phyloP scores from a whole-genome alignment of 2,113 vertebrate species.

The Myotis yumanensis region DNA sequence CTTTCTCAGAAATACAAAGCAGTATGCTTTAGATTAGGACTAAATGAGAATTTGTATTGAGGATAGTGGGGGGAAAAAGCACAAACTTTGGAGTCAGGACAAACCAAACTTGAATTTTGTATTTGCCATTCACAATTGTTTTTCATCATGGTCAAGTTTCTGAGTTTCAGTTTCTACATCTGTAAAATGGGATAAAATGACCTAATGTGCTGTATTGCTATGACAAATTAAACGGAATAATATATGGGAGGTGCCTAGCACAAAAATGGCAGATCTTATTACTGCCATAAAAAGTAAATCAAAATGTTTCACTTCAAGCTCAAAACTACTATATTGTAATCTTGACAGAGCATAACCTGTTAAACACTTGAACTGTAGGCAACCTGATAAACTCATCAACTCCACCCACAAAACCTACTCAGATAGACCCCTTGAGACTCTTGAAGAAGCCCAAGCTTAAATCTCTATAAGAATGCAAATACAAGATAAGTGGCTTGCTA shows the following conservation, averaged over 20 bases:
- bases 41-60: background rate
- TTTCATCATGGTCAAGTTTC: background rate
- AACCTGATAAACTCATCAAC: background rate
- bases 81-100: background rate
- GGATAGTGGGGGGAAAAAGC: background rate
- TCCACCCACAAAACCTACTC: background rate
- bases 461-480: conserved; percentile 16
- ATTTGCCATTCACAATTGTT: background rate
- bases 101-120: background rate
- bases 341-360: background rate
- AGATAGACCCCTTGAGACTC: background rate
- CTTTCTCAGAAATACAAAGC: background rate
- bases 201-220: background rate
- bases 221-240: background rate
- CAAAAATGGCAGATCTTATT: background rate
- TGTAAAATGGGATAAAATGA: conserved; percentile 20
- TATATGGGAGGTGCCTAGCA: background rate
- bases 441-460: background rate
- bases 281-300: background rate
- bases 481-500: background rate
- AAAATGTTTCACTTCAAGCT: conserved; percentile 1
- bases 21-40: background rate
- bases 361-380: background rate
- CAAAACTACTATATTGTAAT: background rate
- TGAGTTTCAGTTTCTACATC: background rate